Percentiles rank a stretch among this genome's conserved stretches.
Evolutionary conservation across 2,113 vertebrate genomes (phyloP).

Genomic region (Puntigrus tetrazona): DNA sequence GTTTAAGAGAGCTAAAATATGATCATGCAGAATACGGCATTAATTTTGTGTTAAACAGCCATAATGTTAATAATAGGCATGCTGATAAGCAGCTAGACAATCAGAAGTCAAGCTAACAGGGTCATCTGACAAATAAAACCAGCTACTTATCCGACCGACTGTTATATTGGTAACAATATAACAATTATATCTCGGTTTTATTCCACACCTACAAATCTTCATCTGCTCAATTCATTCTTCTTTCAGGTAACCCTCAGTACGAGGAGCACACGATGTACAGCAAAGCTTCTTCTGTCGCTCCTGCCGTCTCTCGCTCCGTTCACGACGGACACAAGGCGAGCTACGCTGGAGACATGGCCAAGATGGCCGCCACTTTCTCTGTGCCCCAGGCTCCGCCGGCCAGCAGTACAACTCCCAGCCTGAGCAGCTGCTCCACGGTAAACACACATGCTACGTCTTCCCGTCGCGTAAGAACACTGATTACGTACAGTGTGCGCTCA

Average conservation of each 20-base stretch:
- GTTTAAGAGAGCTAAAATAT: no score
- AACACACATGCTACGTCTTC: slow-evolving; percentile 49
- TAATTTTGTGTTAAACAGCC: no score
- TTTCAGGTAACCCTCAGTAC: slow-evolving; percentile 76
- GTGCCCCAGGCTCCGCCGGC: slow-evolving; percentile 78
- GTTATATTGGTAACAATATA: background rate
- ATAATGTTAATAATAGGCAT: no score
- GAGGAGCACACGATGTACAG: slow-evolving; percentile 76
- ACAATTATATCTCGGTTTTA: background rate
- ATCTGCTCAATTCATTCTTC: background rate
- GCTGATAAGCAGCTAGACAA: no score
- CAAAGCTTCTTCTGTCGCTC: slow-evolving; percentile 68
- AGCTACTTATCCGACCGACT: background rate
- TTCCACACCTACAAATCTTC: background rate
- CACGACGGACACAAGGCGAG: slow-evolving; percentile 72
- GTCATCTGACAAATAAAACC: background rate
- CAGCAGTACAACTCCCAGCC: slow-evolving; percentile 85
- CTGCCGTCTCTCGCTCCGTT: slow-evolving; percentile 73
- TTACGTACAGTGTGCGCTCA: background rate
- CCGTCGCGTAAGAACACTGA: background rate
- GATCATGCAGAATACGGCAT: no score
- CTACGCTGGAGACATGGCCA: slow-evolving; percentile 70
- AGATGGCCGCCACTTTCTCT: slow-evolving; percentile 74
- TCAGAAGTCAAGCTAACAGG: background rate
- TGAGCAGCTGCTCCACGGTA: slow-evolving; percentile 94